phyloP scores from a whole-genome alignment of 2,113 vertebrate species.

The Galemys pyrenaicus region DNA sequence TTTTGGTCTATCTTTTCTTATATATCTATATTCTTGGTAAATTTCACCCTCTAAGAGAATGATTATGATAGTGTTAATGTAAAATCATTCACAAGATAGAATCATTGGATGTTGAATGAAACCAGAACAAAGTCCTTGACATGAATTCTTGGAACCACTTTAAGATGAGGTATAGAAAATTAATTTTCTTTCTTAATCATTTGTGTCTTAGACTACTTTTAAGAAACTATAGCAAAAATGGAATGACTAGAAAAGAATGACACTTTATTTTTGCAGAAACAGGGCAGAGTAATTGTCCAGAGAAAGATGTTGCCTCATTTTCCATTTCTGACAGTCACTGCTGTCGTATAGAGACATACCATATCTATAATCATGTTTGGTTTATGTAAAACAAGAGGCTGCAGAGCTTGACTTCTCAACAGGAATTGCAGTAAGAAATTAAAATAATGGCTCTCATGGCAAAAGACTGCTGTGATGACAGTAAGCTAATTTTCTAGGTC shows the following conservation, averaged over 20 bases:
- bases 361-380: slow-evolving; percentile 70
- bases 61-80: neutral
- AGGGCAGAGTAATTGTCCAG: slow-evolving; percentile 12
- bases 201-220: neutral
- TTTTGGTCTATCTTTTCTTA: neutral
- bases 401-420: slow-evolving; percentile 76
- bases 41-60: neutral
- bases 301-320: slow-evolving; percentile 61
- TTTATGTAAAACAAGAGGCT: slow-evolving; percentile 79
- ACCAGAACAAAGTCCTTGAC: neutral
- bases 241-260: slow-evolving; percentile 27
- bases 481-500: slow-evolving; percentile 81
- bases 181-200: neutral
- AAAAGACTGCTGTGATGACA: slow-evolving; percentile 83
- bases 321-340: slow-evolving; percentile 48
- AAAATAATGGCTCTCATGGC: slow-evolving; percentile 81
- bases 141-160: slow-evolving; percentile 42
- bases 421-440: slow-evolving; percentile 78
- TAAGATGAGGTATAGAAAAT: slow-evolving; percentile 36
- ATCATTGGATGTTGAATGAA: neutral
- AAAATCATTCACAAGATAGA: slow-evolving; percentile 39
- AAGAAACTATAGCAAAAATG: slow-evolving; percentile 45
- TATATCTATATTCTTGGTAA: slow-evolving; percentile 5
- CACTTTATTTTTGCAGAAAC: neutral
- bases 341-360: slow-evolving; percentile 49